phyloP scores from a whole-genome alignment of 2,888 invertebrate genomes.

The Dilophus febrilis region DNA sequence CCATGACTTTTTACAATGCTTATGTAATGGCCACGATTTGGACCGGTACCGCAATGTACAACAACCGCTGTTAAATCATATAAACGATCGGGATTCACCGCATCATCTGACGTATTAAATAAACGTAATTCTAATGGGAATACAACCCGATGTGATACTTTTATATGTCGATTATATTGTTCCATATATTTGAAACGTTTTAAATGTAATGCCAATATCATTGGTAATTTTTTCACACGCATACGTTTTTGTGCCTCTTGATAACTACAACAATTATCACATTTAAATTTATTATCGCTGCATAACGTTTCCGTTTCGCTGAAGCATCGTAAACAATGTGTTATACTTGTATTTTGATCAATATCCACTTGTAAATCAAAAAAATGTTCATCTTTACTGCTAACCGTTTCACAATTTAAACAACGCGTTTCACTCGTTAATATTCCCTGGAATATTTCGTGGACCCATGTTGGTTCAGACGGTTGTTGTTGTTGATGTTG shows the following conservation, averaged over 20 bases:
- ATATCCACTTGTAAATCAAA: conserved; percentile 98
- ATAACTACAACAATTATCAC: conserved; percentile 97
- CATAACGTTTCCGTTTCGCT: conserved; percentile 97
- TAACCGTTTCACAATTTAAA: conserved; percentile 98
- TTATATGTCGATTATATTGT: conserved; percentile 95
- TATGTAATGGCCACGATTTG: conserved; percentile 98
- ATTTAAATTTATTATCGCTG: conserved; percentile 99
- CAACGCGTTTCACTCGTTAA: conserved; percentile 98
- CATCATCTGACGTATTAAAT: conserved; percentile 97
- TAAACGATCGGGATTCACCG: conserved; percentile 91
- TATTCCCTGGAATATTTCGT: conserved; percentile 99
- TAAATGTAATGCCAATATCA: conserved; percentile 92
- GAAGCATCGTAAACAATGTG: conserved; percentile 93
- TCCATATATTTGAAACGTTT: conserved; percentile 98
- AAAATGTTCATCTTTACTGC: conserved; percentile 98
- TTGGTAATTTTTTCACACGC: conserved; percentile 95
- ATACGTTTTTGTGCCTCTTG: conserved; percentile 98
- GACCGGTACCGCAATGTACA: conserved; percentile 98
- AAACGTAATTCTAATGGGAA: conserved; percentile 94
- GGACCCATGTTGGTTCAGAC: conserved; percentile 91
- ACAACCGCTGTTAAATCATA: conserved; percentile 99
- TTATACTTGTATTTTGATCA: conserved; percentile 98
- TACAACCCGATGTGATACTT: conserved; percentile 96
- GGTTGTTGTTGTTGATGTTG: conserved; percentile 39
- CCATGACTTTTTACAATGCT: conserved; percentile 99